These are phyloP conservation scores for Erinaceus europaeus DNA, from an alignment of 2,113 vertebrate genomes.

Conservation along the genomic window DNA sequence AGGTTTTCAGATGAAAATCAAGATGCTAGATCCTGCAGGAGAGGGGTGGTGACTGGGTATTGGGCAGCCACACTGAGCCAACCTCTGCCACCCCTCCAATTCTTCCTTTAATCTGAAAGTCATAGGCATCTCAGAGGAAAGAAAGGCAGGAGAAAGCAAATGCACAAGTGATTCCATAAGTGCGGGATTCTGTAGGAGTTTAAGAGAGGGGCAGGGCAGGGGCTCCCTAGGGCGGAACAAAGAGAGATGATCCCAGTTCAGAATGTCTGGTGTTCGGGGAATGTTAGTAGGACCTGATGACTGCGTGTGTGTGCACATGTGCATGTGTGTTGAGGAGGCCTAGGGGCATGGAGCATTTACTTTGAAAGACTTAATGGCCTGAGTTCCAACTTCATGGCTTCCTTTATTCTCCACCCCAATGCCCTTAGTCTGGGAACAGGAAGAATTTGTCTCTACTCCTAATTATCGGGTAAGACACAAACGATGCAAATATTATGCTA, in stretches of 20 bases:
- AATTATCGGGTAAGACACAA: slow-evolving; percentile 74
- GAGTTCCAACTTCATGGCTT: background rate
- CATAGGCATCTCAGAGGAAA: background rate
- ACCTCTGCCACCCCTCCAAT: too few species aligned
- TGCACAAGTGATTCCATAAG: background rate
- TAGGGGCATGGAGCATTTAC: background rate
- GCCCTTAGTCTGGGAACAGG: slow-evolving; percentile 63
- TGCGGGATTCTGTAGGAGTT: background rate
- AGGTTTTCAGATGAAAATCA: too few species aligned
- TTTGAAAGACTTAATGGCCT: background rate
- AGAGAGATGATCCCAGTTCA: background rate
- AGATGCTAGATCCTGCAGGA: too few species aligned
- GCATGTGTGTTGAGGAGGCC: too few species aligned
- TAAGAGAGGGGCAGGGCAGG: background rate
- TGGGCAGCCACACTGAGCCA: too few species aligned
- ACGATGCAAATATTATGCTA: slow-evolving; percentile 70
- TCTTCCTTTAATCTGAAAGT: too few species aligned
- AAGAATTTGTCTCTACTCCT: slow-evolving; percentile 68
- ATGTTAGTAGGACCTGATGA: background rate
- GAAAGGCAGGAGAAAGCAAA: background rate
- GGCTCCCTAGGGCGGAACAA: background rate
- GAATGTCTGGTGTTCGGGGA: background rate
- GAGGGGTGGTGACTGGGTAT: too few species aligned
- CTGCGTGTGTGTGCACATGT: too few species aligned
- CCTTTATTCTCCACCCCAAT: slow-evolving; percentile 44